Base-by-base conservation (phyloP, 1,140 invertebrate species). In the Orchesella cincta region DNA sequence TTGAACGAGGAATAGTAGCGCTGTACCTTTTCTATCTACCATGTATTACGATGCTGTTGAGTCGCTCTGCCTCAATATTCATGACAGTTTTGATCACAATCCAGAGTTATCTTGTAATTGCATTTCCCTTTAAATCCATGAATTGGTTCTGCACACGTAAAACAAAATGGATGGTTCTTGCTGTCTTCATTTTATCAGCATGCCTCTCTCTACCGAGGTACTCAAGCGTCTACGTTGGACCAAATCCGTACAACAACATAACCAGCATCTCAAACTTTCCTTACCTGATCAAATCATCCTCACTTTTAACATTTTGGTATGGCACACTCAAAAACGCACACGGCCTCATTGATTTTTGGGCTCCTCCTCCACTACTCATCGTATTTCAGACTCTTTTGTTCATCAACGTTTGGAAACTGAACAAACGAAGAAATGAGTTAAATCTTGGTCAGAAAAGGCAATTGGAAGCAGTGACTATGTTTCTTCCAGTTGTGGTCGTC, bases 401-500 rank as follows among this genome's bases (percentile, higher is more conserved):
- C 18, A 5, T 5, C 5, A 46, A 46, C 5, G 39, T 46, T 5
- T 8, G 39, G 18, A 46, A 46, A 46, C 39, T 57, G 23, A 18
- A 3, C 8, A 57, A 57, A 57, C 8, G 52, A 57, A 12, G 23
- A 3, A 26, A 57, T 3, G 52, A 57, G 3, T 5, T 57, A n/a
- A 14, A 57, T 3, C 5, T 26, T 3, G 23, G 23, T 5, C 12
- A 57, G 23, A 26, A 14, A 23, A 12, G 23, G 23, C 8, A 57
- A 18, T 14, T 57, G 3, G 3, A n/a, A 5, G 23, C 52, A 23
- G 23, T 57, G 52, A 14, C 3, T 14, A 57, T 57, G 52, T 57
- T 57, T 57, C 52, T 57, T n/a, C 52, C 52, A n/a, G 52, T 57
- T 3, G 52, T 57, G 23, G 52, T 57, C 52, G 52, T 23, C 23